Conservation (phyloP, 2,888 invertebrate genomes). For the Corbicula japonica region DNA sequence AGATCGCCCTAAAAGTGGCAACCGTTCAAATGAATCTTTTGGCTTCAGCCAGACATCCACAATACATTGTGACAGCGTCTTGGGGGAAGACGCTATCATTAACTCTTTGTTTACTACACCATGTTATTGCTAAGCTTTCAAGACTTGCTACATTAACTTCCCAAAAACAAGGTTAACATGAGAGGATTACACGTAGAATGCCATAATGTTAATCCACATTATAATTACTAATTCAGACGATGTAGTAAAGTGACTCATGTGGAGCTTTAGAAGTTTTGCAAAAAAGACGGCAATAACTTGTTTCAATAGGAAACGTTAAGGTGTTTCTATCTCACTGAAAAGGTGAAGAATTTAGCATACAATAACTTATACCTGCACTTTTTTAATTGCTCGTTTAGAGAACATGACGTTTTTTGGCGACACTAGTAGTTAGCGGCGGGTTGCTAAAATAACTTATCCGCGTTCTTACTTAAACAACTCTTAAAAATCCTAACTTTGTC, state of each 20-base stretch:
- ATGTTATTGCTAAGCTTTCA: constrained; percentile 1
- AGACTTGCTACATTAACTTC: constrained; percentile 5
- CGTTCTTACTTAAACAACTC: too few species aligned
- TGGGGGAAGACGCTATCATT: too few species aligned
- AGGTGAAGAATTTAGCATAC: too few species aligned
- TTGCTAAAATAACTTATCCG: too few species aligned
- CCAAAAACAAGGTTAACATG: constrained; percentile 6
- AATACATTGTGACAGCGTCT: too few species aligned
- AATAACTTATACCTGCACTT: too few species aligned
- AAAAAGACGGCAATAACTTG: constrained; percentile 28
- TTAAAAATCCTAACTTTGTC: too few species aligned
- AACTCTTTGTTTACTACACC: constrained; percentile 2
- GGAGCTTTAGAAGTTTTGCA: constrained; percentile 11
- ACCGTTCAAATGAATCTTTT: background rate
- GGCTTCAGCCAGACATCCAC: too few species aligned
- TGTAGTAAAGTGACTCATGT: constrained; percentile 28
- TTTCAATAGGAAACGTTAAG: constrained; percentile 36
- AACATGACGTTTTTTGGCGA: too few species aligned
- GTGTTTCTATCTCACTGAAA: too few species aligned
- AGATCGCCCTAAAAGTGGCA: background rate
- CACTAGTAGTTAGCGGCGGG: too few species aligned
- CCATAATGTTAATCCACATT: constrained; percentile 6
- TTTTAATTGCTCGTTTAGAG: too few species aligned
- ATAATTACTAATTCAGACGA: constrained; percentile 32
- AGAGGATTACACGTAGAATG: constrained; percentile 5